Base-by-base conservation (phyloP, 2,888 invertebrate genomes). In the Orthonevra nobilis region DNA sequence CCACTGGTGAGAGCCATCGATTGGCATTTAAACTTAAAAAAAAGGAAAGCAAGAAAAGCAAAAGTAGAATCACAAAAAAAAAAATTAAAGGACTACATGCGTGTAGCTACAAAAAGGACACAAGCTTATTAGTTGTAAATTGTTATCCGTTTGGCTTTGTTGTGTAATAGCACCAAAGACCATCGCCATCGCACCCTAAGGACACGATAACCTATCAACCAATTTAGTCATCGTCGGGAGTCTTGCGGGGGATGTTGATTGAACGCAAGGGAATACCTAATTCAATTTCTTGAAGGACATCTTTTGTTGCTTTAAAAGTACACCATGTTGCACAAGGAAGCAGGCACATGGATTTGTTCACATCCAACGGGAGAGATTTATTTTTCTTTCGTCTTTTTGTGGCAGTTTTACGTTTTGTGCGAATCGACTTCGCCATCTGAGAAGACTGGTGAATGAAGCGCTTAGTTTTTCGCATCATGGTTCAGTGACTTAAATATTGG, bases 121-220 rank as follows among this genome's bases (percentile, higher is more conserved):
- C 48, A 56, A n/a, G 42, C 40, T 72, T 72, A 72, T 72, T 72
- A 64, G 48, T 64, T 64, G 72, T 64, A 72, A 72, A 64, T 56
- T 56, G 72, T 56, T 64, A 64, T 48, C 58, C 26, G 64, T 50
- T 48, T 14, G 44, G 52, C 42, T 30, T 52, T 40, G 26, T 23
- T 30, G 12, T 72, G 15, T 56, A 52, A 70, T 61, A 42, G 58
- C 60, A 50, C 69, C 48, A 50, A 20, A 7, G 38, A 58, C 48
- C 15, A 20, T n/a, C n/a, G n/a, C 19, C 19, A 23, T 20, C 32
- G 6, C 10, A 42, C 42, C 42, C 42, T 23, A 6, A 42, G 30
- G 50, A 20, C 26, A n/a, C 26, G 20, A 64, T 34, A 64, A 10
- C 40, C 50, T 32, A 52, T 64, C 42, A 34, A 23, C 23, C 9